Base-by-base conservation (phyloP, 2,888 invertebrate species). In the Nasonovia ribisnigri region DNA sequence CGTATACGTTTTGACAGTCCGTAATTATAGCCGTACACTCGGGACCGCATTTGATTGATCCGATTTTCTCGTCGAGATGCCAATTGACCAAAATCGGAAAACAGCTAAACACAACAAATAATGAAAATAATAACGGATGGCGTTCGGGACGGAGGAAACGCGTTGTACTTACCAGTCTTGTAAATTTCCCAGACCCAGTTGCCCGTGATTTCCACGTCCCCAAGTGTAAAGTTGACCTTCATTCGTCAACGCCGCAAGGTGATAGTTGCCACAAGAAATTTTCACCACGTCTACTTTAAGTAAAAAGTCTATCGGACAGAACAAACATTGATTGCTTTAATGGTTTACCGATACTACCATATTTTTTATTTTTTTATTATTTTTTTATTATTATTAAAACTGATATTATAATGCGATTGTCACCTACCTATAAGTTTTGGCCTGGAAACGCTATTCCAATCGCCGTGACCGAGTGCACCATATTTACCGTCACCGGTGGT, bases 401-500 rank as follows among this genome's bases (percentile, higher is more conserved):
- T 36, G 3, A 24, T 48, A 46, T 24, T 48, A 46, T 67, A 24
- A 10, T 77, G 3, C 16, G 26, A 77, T 26, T 5, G 2, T 95
- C 96, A 92, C 96, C 96, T 94, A 97, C 96, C 96, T 94, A 97
- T 96, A 2, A 97, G 95, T 95, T 97, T 97, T 8, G 97, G 97
- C 95, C 96, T 96, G 60, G 96, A 95, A 87, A 96, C 96, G 94
- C 96, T 96, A 94, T 96, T 96, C 95, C 96, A 96, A 94, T 97
- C 96, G 5, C 96, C 96, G 95, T 97, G 97, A 0, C 97, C 97
- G n/a, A 97, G 96, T 94, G 97, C 97, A 42, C 97, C 97, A 94
- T 96, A 96, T 16, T 96, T 96, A 51, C 97, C 97, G 95, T 97
- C 96, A 0, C 97, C 97, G 95, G 97, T 97, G 60, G 97, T 97